A percentile compares a stretch with the other conserved stretches of the same genome.
phyloP scores from a whole-genome alignment of 37 sponge, comb jelly and placozoan species.

The Ephydatia muelleri region DNA sequence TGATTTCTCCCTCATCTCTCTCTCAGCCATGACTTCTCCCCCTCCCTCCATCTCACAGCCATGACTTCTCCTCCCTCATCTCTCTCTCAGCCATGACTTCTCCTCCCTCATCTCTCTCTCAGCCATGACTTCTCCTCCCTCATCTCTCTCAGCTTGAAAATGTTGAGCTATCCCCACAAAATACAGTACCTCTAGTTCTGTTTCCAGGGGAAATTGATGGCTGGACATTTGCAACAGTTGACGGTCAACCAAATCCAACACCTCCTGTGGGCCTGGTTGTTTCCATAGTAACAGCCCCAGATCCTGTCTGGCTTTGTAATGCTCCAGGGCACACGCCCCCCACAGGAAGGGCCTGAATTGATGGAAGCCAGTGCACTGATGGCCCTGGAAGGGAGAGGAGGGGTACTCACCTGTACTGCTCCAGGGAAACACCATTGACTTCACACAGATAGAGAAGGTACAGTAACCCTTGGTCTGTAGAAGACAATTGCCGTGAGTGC shows the following conservation, averaged over 20 bases:
- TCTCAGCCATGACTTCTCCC: too few relatives aligned
- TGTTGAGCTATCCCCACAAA: background rate
- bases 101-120: too few relatives aligned
- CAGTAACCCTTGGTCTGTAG: constrained; percentile 58
- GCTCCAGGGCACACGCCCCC: constrained; percentile 57
- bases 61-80: too few relatives aligned
- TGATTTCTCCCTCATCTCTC: too few relatives aligned
- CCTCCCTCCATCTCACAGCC: too few relatives aligned
- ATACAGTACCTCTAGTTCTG: constrained; percentile 24
- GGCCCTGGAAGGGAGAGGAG: background rate
- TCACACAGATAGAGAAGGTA: constrained; percentile 60
- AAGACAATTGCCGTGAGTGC: background rate
- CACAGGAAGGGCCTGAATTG: constrained; percentile 51
- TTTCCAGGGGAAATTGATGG: constrained; percentile 13
- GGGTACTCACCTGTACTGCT: constrained; percentile 23
- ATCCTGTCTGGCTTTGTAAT: constrained; percentile 32
- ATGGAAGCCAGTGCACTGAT: background rate
- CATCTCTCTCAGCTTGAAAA: too few relatives aligned
- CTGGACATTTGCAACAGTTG: constrained; percentile 9
- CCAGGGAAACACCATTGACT: constrained; percentile 24
- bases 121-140: too few relatives aligned
- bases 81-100: too few relatives aligned
- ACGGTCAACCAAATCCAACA: constrained; percentile 24
- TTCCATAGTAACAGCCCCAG: constrained; percentile 68
- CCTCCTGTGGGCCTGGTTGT: constrained; percentile 39